Conservation (phyloP, 1,140 invertebrate species). For the Phymorhynchus buccinoides region DNA sequence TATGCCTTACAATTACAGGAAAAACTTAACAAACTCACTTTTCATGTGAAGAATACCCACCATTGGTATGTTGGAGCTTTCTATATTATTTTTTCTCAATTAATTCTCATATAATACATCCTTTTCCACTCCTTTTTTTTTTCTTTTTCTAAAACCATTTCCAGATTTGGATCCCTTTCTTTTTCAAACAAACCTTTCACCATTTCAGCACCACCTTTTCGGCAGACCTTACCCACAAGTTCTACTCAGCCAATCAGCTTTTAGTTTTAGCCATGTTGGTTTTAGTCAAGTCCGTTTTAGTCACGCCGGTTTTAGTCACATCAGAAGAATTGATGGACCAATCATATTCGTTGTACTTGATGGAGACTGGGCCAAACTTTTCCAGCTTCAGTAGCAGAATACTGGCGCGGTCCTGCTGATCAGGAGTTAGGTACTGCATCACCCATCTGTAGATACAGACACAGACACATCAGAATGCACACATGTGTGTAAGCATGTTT, state of each 20-base stretch:
- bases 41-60: no score
- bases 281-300: constrained; percentile 32
- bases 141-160: neutral
- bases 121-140: neutral
- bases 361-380: constrained; percentile 58
- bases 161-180: neutral
- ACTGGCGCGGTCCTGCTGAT: constrained; percentile 55
- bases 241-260: neutral
- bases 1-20: no score
- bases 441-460: constrained; percentile 55
- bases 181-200: no score
- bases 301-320: constrained; percentile 36
- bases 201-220: no score
- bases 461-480: neutral
- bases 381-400: constrained; percentile 62
- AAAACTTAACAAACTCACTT: no score
- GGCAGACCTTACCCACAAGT: neutral
- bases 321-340: constrained; percentile 62
- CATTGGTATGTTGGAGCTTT: no score
- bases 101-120: no score
- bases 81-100: no score
- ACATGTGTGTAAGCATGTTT: neutral
- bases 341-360: constrained; percentile 68
- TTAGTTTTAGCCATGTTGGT: no score
- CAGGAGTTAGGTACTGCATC: constrained; percentile 57